Conservation (phyloP, 2,113 vertebrate genomes). For the Rhynchomys soricoides region DNA sequence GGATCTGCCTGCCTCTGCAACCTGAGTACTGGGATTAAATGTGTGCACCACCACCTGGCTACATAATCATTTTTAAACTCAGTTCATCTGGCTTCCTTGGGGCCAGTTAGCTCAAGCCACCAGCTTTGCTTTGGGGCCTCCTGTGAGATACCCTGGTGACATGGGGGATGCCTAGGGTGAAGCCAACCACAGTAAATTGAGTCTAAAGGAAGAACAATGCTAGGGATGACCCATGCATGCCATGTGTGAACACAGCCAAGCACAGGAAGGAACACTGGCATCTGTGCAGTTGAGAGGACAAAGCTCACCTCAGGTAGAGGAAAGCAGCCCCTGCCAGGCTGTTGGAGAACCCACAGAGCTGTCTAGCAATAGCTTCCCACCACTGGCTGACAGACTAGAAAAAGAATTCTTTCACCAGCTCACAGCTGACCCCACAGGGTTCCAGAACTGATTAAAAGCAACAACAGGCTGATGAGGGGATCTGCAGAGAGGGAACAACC, state of each 20-base stretch:
- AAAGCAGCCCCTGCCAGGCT: background rate
- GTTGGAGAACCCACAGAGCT: background rate
- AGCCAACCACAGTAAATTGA: background rate
- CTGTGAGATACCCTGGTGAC: background rate
- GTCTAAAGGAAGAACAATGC: background rate
- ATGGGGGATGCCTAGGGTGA: background rate
- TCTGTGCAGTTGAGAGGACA: background rate
- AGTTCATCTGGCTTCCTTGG: background rate
- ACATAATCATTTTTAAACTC: background rate
- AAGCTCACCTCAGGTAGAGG: background rate
- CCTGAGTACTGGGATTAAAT: background rate
- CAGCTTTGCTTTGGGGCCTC: background rate
- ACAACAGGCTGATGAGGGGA: background rate
- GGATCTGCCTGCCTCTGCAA: background rate
- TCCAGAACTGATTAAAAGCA: background rate
- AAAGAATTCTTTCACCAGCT: background rate
- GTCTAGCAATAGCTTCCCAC: too few relatives aligned
- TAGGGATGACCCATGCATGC: background rate
- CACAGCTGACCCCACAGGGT: background rate
- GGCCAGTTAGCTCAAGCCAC: background rate
- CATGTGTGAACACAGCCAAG: background rate
- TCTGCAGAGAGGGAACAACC: background rate
- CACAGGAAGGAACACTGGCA: background rate
- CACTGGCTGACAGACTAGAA: background rate
- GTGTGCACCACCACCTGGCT: background rate